Conservation (phyloP, 2,888 invertebrate species). For the Drosophila yooni region DNA sequence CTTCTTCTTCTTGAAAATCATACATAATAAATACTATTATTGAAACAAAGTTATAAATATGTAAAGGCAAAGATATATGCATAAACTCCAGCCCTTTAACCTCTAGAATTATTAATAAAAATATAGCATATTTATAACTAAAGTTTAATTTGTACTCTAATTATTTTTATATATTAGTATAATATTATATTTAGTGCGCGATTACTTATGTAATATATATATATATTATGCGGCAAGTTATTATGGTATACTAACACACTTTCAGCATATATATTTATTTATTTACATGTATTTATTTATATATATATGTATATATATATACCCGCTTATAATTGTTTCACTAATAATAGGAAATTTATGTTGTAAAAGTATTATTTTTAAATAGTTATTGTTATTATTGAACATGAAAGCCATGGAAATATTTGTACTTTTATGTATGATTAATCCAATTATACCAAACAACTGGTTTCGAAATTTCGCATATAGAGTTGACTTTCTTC, state of each 20-base stretch:
- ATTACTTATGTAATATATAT: background rate
- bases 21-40: background rate
- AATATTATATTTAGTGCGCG: background rate
- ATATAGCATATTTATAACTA: background rate
- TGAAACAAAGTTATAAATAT: background rate
- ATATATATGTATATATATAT: too few species aligned
- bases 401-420: background rate
- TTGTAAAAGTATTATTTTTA: background rate
- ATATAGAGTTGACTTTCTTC: background rate
- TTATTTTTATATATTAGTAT: background rate
- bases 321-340: constrained; percentile 4
- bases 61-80: background rate
- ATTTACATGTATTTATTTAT: background rate
- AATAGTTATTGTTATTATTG: too few species aligned
- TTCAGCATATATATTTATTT: background rate
- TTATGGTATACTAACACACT: too few species aligned
- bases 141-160: background rate
- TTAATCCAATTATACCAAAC: too few species aligned
- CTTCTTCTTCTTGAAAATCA: background rate
- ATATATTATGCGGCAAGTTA: too few species aligned
- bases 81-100: background rate
- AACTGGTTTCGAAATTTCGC: background rate
- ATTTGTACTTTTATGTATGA: background rate
- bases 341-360: background rate
- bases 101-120: background rate